Evolutionary conservation across 2,888 invertebrate species (phyloP).

Genomic region (Sicus ferrugineus): DNA sequence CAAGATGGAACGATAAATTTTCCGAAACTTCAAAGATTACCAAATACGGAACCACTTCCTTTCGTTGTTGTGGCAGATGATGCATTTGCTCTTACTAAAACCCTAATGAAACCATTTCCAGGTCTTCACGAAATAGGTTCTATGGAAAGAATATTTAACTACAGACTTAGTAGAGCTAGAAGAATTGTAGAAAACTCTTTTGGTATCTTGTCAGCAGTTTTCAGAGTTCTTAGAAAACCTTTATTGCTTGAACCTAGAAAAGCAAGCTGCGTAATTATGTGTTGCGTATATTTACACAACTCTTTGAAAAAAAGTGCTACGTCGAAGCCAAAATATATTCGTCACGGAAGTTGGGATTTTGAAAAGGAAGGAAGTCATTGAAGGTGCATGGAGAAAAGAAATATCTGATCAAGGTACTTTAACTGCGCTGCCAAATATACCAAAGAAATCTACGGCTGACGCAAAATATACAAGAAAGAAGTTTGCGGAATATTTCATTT

Average conservation of each 20-base stretch:
- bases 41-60: not conserved
- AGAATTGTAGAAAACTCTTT: no score
- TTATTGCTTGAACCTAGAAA: not conserved
- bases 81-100: not conserved
- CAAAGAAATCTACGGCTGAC: not conserved
- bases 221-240: not conserved
- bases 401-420: not conserved
- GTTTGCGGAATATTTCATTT: conserved; percentile 1
- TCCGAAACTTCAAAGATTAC: not conserved
- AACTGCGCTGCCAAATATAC: not conserved
- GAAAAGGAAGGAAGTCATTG: not conserved
- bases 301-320: not conserved
- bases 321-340: not conserved
- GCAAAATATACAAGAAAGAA: not conserved
- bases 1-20: not conserved
- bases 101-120: no score
- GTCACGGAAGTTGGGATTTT: not conserved
- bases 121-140: no score
- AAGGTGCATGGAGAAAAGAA: not conserved
- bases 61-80: not conserved
- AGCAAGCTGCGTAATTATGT: not conserved
- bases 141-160: no score
- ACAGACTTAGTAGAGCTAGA: no score
- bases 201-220: not conserved
- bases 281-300: not conserved